Conservation (phyloP, 53 echinoderm and acorn worm genomes). For the Zoroaster sp. region DNA sequence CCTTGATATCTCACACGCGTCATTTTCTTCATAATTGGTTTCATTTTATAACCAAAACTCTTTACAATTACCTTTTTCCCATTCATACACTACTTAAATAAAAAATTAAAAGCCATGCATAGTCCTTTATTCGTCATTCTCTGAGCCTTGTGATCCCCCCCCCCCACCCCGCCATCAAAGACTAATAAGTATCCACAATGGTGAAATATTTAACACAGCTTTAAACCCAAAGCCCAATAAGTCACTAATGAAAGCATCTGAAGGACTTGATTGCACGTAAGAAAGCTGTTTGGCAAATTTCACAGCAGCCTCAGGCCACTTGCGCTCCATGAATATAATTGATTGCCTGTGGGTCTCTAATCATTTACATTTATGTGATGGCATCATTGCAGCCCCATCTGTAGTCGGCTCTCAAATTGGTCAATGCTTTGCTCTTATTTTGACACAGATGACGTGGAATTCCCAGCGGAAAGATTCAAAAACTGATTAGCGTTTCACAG, state of each 20-base stretch:
- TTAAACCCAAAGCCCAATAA: background rate
- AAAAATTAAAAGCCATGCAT: no score
- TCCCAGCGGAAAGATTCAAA: no score
- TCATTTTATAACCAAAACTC: background rate
- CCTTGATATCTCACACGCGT: background rate
- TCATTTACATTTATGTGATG: background rate
- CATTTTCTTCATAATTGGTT: background rate
- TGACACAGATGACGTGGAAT: background rate
- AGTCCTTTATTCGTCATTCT: background rate
- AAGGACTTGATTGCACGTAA: background rate
- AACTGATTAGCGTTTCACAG: background rate
- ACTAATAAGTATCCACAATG: background rate
- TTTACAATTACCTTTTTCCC: background rate
- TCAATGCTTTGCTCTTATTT: background rate
- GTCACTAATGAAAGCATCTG: background rate
- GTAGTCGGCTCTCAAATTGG: background rate
- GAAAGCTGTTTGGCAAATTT: constrained; percentile 14
- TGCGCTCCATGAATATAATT: background rate
- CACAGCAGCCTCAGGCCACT: constrained; percentile 11
- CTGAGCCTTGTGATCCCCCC: no score
- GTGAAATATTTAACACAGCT: background rate
- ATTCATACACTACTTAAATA: no score
- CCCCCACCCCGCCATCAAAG: background rate
- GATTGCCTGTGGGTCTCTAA: background rate
- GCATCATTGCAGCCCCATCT: background rate